Conservation (phyloP, 2,113 vertebrate genomes). For the Indri indri region DNA sequence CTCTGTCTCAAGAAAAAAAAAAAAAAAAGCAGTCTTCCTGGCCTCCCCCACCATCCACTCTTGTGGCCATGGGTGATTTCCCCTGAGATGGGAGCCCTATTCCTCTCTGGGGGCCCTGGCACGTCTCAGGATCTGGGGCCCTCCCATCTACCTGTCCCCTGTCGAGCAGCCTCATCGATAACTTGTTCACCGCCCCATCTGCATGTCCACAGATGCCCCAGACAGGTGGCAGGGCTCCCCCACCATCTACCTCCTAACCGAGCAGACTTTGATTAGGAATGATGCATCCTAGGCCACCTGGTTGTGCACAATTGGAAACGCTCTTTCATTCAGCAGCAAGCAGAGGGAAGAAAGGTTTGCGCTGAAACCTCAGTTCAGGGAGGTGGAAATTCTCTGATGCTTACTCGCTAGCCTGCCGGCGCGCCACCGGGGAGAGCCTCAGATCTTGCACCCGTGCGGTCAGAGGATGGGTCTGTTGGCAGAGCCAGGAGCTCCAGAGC, state of each 20-base stretch:
- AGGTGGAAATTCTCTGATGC: background rate
- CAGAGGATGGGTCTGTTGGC: background rate
- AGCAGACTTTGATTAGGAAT: background rate
- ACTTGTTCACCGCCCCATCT: too few species aligned
- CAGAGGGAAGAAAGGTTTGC: conserved; percentile 75
- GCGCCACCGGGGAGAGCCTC: background rate
- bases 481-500: background rate
- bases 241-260: background rate
- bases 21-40: background rate
- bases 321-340: conserved; percentile 81
- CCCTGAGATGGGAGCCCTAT: background rate
- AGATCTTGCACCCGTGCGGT: background rate
- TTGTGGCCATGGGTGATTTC: background rate
- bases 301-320: conserved; percentile 68
- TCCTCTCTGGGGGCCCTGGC: background rate
- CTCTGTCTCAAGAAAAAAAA: too few species aligned
- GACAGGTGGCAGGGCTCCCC: background rate
- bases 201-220: background rate
- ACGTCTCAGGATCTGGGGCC: background rate
- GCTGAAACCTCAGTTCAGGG: background rate
- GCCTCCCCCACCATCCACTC: background rate
- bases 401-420: background rate
- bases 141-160: background rate
- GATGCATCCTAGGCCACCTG: conserved; percentile 29
- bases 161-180: background rate